Evolutionary conservation across 2,888 invertebrate genomes (phyloP), one percentile per base, ranked within the genome.

Genomic region (Epiblema foenella): DNA sequence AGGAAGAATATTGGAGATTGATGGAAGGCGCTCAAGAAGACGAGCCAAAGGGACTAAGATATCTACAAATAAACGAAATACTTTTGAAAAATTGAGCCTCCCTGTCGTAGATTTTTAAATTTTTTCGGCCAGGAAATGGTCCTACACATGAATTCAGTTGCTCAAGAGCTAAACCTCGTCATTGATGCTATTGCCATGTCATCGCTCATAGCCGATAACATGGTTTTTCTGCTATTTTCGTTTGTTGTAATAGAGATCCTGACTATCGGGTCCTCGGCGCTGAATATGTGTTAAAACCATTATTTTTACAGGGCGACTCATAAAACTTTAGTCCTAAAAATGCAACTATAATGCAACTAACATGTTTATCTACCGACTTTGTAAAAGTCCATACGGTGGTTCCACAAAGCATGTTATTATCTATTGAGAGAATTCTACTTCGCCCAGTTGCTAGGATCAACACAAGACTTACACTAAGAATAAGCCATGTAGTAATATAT

Each of bases 1-100:
- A 33, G 20, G 54, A 66, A 39, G 51, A 17, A 11, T 17, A 69
- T 57, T 66, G 59, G n/a, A 64, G 20, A 64, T 37, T 52, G n/a
- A n/a, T n/a, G 37, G 46, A 65, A 56, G 29, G 56, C 56, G 56
- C 56, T 65, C 56, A 65, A 46, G 56, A 42, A 12, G 17, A 42
- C 42, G 15, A 65, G 65, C n/a, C n/a, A 57, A 37, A 57, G 39
- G 52, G 64, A 20, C 52, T 29, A 29, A n/a, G 7, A 20, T 64
- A 33, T 52, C 52, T 39, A 64, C 15, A 52, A 52, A 24, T 20
- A 0, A 37, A 52, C 18, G 7, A 33, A 62, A 33, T 9, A 24
- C 15, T 60, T 46, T 8, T 10, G 2, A 0, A 37, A 39, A 39
- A 18, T 39, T 24, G 39, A 17, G 49, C 46, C 49, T 37, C 37